Conservation (phyloP, 2,888 invertebrate species). For the Microctonus hyperodae region DNA sequence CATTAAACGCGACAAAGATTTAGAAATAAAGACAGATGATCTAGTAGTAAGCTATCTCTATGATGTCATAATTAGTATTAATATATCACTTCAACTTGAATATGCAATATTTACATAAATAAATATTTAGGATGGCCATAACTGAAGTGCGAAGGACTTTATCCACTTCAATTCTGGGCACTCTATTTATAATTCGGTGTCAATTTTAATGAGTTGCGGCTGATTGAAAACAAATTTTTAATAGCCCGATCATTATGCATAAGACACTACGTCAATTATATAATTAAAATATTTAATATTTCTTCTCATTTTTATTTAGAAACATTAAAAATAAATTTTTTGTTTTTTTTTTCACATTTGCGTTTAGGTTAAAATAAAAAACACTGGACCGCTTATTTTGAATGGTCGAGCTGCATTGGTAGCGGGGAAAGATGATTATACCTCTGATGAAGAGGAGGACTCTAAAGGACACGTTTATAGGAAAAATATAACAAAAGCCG, state of each 20-base stretch:
- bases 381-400: slow-evolving; percentile 71
- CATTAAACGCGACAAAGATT: slow-evolving; percentile 67
- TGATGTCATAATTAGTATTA: slow-evolving; percentile 60
- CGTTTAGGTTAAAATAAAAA: slow-evolving; percentile 67
- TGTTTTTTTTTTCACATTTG: slow-evolving; percentile 39
- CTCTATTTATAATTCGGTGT: slow-evolving; percentile 10
- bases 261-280: not conserved
- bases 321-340: slow-evolving; percentile 18
- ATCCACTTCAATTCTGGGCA: not conserved
- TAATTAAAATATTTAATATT: slow-evolving; percentile 1
- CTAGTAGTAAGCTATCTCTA: slow-evolving; percentile 69
- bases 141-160: not conserved
- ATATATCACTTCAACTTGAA: slow-evolving; percentile 33
- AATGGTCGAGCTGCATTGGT: slow-evolving; percentile 85
- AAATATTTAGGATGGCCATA: not conserved
- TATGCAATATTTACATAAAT: not conserved
- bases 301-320: slow-evolving; percentile 28
- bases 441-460: slow-evolving; percentile 72
- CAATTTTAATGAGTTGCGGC: slow-evolving; percentile 25
- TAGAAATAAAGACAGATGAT: slow-evolving; percentile 75
- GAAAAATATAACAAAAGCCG: slow-evolving; percentile 60
- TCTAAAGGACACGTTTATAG: slow-evolving; percentile 65
- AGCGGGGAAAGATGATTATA: slow-evolving; percentile 75
- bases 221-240: slow-evolving; percentile 19
- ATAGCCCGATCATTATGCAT: slow-evolving; percentile 23